A percentile compares a stretch with the other conserved stretches of the same genome.
phyloP scores from a whole-genome alignment of 2,113 vertebrate genomes.

The Alligator sinensis region DNA sequence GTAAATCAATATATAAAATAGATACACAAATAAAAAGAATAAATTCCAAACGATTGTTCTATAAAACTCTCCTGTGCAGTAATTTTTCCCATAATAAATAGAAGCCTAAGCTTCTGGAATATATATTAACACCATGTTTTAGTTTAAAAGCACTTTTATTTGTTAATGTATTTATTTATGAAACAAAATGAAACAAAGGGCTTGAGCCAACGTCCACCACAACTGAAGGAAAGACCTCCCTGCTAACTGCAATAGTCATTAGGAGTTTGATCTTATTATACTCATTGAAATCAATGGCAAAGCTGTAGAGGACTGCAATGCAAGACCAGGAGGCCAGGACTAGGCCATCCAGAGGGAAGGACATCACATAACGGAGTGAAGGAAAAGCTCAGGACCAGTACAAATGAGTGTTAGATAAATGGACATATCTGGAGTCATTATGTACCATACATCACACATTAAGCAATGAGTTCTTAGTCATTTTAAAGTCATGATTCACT shows the following conservation, averaged over 20 bases:
- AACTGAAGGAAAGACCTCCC: background rate
- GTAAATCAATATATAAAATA: background rate
- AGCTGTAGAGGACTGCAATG: background rate
- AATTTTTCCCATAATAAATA: background rate
- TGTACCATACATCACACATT: background rate
- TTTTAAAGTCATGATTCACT: conserved; percentile 23
- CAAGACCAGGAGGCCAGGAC: background rate
- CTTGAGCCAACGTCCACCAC: background rate
- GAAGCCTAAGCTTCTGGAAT: background rate
- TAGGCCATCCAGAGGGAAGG: background rate
- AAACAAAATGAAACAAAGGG: background rate
- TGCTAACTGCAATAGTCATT: background rate
- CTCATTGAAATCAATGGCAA: background rate
- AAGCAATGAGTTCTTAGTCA: background rate
- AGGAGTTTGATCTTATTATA: background rate
- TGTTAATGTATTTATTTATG: background rate
- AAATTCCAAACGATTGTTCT: background rate
- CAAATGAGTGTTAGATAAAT: background rate
- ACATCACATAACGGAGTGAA: background rate
- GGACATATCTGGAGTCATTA: background rate
- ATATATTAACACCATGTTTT: background rate
- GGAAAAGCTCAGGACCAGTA: background rate
- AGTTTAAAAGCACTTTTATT: background rate
- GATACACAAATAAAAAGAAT: background rate
- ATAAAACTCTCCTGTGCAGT: background rate